These are phyloP conservation scores for Stegostoma tigrinum DNA, from an alignment of 2,113 vertebrate species.

Conservation along the genomic window DNA sequence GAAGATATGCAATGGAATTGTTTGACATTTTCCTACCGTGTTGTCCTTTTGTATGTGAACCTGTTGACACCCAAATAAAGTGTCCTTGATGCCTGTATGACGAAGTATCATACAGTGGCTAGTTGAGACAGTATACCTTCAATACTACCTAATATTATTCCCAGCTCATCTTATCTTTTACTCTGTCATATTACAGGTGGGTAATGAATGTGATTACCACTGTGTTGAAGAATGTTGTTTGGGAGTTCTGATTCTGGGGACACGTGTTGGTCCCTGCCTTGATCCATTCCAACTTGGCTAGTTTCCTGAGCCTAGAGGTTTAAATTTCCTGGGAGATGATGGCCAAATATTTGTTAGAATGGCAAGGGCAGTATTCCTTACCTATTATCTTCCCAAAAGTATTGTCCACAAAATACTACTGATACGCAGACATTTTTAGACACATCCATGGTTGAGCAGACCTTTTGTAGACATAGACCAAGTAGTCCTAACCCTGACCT, in stretches of 20 bases:
- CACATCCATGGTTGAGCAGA: no score
- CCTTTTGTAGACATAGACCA: background rate
- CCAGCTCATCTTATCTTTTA: background rate
- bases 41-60: background rate
- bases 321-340: background rate
- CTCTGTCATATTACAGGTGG: background rate
- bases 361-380: background rate
- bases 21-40: background rate
- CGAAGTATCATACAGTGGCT: background rate
- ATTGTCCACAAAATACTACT: background rate
- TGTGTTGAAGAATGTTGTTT: background rate
- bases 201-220: background rate
- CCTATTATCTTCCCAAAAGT: background rate
- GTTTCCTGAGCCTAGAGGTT: background rate
- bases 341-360: background rate
- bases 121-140: background rate
- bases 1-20: background rate
- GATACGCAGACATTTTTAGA: background rate
- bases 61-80: background rate
- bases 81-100: background rate
- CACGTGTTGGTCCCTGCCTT: background rate
- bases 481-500: background rate
- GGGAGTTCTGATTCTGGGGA: background rate
- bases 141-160: background rate
- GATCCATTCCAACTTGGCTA: background rate